A percentile compares a stretch with the other conserved stretches of the same genome.
Evolutionary conservation across 2,888 invertebrate species (phyloP).

Genomic region (Drosophila diplacantha): DNA sequence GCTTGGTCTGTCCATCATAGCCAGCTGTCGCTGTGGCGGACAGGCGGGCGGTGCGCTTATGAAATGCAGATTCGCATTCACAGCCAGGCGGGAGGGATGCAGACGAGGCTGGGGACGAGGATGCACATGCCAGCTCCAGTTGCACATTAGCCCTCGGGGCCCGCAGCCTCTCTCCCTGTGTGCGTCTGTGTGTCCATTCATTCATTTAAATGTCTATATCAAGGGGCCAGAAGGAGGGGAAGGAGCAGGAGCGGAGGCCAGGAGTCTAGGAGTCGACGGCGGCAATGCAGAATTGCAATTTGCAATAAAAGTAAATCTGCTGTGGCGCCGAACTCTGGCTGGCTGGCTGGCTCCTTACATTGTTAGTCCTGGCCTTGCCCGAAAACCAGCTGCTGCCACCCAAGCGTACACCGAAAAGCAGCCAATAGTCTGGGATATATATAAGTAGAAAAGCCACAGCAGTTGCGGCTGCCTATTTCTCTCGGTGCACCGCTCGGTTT

Average conservation of each 20-base stretch:
- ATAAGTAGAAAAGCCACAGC: rapidly evolving
- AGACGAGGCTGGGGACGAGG: not conserved
- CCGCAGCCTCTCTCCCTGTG: not conserved
- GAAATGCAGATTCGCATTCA: slow-evolving; percentile 25
- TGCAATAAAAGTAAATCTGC: slow-evolving; percentile 69
- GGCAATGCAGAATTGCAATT: slow-evolving; percentile 57
- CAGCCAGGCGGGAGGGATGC: not conserved
- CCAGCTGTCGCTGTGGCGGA: slow-evolving; percentile 29
- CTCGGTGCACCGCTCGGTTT: slow-evolving; percentile 6
- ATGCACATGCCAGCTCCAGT: slow-evolving; percentile 11
- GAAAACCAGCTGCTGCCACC: slow-evolving; percentile 5
- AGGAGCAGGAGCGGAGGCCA: not conserved
- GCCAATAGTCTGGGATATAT: too few relatives aligned
- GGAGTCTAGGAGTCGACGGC: not conserved
- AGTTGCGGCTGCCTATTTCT: not conserved
- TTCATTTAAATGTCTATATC: slow-evolving; percentile 68
- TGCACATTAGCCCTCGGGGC: slow-evolving; percentile 24
- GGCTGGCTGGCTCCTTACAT: slow-evolving; percentile 26
- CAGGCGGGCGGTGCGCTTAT: slow-evolving; percentile 17
- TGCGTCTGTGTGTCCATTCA: slow-evolving; percentile 38
- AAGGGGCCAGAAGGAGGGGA: slow-evolving; percentile 22
- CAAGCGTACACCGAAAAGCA: not conserved
- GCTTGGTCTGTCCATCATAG: slow-evolving; percentile 11
- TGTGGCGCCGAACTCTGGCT: slow-evolving; percentile 25
- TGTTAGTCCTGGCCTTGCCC: slow-evolving; percentile 11